Base-by-base conservation (phyloP, 1,140 invertebrate species). In the Batillaria attramentaria region DNA sequence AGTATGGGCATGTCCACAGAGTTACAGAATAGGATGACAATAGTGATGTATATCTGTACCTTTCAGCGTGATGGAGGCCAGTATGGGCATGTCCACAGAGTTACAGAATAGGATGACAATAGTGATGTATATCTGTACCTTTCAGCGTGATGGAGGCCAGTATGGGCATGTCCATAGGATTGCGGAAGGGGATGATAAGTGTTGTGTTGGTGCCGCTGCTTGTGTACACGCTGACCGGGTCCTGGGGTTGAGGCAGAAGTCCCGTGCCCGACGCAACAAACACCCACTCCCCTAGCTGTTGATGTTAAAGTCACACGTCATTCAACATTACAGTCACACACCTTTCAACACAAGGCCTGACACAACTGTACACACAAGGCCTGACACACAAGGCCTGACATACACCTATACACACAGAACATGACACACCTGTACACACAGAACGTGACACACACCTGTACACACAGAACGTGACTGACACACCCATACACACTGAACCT, bases 111-210 rank as follows among this genome's bases (percentile, higher is more conserved):
- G n/a, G n/a, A n/a, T n/a, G n/a, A n/a, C n/a, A n/a, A n/a, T n/a
- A n/a, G n/a, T n/a, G n/a, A n/a, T n/a, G n/a, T n/a, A n/a, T n/a
- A n/a, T n/a, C n/a, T 50, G 79, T 77, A 90, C 88, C 90, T 84
- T 83, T 86, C 0, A 91, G 80, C 16, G 81, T 69, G 31, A 90
- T 81, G 68, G 88, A 85, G 39, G 88, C 85, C 24, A 87, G 20
- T 1, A 91, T 85, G 42, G 87, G 73, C n/a, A 83, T 80, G 72
- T 90, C 88, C 75, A 88, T 84, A 20, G 90, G 90, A 79, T 91
- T 91, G 35, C 89, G 80, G 84, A 91, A 91, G 50, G 89, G 88
- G 37, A 91, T 90, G 80, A 91, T 89, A 18, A 90, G 77, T 18
- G 88, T 91, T 37, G 86, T 87, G 82, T 87, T 90, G 41, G 86